phyloP scores from a whole-genome alignment of 2,113 vertebrate genomes.

The Silurus meridionalis region DNA sequence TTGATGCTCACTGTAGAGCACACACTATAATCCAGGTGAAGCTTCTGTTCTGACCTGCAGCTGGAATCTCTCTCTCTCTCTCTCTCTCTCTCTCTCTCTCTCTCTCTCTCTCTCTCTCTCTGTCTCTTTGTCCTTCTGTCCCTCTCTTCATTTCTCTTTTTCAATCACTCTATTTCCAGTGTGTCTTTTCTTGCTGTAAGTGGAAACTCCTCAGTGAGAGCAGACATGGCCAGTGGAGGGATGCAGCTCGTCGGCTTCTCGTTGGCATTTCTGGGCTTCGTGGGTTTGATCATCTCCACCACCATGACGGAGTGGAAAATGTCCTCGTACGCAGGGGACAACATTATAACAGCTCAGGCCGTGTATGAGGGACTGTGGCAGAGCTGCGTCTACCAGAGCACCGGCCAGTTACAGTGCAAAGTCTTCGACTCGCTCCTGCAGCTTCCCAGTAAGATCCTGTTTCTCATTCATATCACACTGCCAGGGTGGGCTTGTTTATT shows the following conservation, averaged over 20 bases:
- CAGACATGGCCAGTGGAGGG: slow-evolving; percentile 83
- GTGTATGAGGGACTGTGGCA: slow-evolving; percentile 94
- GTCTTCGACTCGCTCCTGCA: slow-evolving; percentile 88
- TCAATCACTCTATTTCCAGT: background rate
- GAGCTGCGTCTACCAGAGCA: slow-evolving; percentile 81
- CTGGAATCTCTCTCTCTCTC: background rate
- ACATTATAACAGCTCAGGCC: slow-evolving; percentile 91
- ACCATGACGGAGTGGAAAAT: slow-evolving; percentile 92
- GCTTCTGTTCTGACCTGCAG: slow-evolving; percentile 1
- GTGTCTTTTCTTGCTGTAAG: background rate
- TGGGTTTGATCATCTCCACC: slow-evolving; percentile 82
- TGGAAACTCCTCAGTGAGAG: background rate
- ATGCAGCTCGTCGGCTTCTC: slow-evolving; percentile 86
- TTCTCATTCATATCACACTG: background rate
- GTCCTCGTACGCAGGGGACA: slow-evolving; percentile 86
- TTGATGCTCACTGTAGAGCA: background rate
- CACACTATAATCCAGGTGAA: background rate
- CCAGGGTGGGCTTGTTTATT: no score
- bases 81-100: background rate
- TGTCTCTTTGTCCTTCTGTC: background rate
- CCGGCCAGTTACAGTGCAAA: slow-evolving; percentile 80
- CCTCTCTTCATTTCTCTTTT: background rate
- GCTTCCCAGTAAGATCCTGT: slow-evolving; percentile 74
- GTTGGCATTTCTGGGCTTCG: slow-evolving; percentile 84
- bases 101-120: background rate